Evolutionary conservation across 2,888 invertebrate species (phyloP).

Genomic region (Sarcophaga caerulescens): DNA sequence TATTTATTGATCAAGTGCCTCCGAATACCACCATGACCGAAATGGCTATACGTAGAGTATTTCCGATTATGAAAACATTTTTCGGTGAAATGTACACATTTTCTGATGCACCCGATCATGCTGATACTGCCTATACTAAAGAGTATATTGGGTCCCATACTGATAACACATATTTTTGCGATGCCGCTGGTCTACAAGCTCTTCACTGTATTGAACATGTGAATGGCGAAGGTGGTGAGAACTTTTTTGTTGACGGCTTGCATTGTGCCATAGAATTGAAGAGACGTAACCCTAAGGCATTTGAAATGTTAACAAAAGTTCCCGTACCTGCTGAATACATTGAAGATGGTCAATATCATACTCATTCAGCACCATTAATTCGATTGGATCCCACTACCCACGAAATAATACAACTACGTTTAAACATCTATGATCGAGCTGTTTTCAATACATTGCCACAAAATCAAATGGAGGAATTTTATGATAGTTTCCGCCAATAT

Average conservation of each 20-base stretch:
- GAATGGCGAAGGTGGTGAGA: constrained; percentile 87
- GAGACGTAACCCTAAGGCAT: constrained; percentile 83
- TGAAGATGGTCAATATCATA: constrained; percentile 84
- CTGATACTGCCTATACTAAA: constrained; percentile 89
- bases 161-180: constrained; percentile 89
- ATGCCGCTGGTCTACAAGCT: constrained; percentile 86
- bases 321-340: constrained; percentile 85
- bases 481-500: constrained; percentile 83
- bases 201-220: constrained; percentile 84
- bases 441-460: constrained; percentile 83
- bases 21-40: constrained; percentile 79
- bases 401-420: constrained; percentile 85
- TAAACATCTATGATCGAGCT: constrained; percentile 89
- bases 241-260: constrained; percentile 88
- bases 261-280: constrained; percentile 84
- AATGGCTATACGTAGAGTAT: constrained; percentile 83
- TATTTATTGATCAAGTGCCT: constrained; percentile 79
- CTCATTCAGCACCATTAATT: constrained; percentile 84
- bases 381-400: constrained; percentile 82
- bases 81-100: constrained; percentile 90
- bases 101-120: constrained; percentile 83
- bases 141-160: constrained; percentile 87
- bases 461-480: constrained; percentile 83
- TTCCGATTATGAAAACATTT: constrained; percentile 86
- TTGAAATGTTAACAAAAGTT: constrained; percentile 83